Base-by-base conservation (phyloP, 2,888 invertebrate genomes). In the Microplitis manilae region DNA sequence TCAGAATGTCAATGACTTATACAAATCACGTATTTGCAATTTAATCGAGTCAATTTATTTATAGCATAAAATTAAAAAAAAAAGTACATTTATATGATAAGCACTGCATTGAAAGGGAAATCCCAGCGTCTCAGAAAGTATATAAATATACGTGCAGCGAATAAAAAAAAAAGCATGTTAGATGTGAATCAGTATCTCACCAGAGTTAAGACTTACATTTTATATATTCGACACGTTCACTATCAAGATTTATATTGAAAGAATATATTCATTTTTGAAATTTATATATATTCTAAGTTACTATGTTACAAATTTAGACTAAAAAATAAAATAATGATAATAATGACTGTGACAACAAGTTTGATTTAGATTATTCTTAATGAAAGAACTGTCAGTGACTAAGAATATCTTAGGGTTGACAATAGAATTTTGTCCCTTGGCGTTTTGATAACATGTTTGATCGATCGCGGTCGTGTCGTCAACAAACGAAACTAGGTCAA, bases 381-480 rank as follows among this genome's bases (percentile, higher is more conserved):
- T 62, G 20, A 20, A 8, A 62, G 62, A 65, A 69, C 74, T 77
- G 68, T 69, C 15, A 67, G 73, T 79, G 73, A 81, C 80, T 80
- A 78, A 78, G 77, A 73, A 75, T 65, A 71, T 62, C 73, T 40
- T 40, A 59, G 61, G 68, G 68, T 77, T 78, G 75, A 71, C 79
- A 78, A 80, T 76, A 76, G 76, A 62, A 78, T 79, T 77, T 70
- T 80, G 80, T 82, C 80, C 77, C 40, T 38, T 50, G 79, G 76
- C 75, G 50, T 50, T 50, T 50, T 50, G 77, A 75, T 76, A 59
- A 61, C 15, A 64, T 81, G 82, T 82, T 82, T 82, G 82, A 80
- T 82, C 82, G 82, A 82, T 82, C 70, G 77, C 77, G 75, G 79
- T 77, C 73, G 73, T 79, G 80, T 80, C 79, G 80, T 82, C 73